Evolutionary conservation across 2,888 invertebrate species (phyloP).

Genomic region (Monopis laevigella): DNA sequence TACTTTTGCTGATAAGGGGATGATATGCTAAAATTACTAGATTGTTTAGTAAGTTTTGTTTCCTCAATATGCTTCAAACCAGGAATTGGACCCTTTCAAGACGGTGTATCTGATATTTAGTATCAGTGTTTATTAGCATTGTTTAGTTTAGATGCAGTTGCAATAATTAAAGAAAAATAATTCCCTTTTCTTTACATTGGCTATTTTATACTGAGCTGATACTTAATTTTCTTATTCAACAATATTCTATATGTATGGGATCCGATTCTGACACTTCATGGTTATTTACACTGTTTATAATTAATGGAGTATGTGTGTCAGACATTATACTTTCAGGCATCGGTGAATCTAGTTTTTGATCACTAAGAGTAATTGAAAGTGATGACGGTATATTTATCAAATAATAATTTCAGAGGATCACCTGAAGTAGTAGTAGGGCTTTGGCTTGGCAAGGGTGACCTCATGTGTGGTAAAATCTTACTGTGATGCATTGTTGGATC

Average conservation of each 20-base stretch:
- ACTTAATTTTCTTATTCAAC: too few relatives aligned
- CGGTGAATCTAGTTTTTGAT: conserved; percentile 69
- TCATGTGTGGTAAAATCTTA: conserved; percentile 55
- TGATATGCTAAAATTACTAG: conserved; percentile 28
- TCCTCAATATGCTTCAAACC: conserved; percentile 61
- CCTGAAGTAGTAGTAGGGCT: conserved; percentile 41
- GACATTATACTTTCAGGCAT: too few relatives aligned
- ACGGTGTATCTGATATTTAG: conserved; percentile 36
- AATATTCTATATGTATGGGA: too few relatives aligned
- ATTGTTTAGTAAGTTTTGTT: conserved; percentile 51
- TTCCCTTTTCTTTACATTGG: too few relatives aligned
- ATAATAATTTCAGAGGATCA: conserved; percentile 64
- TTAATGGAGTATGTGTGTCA: too few relatives aligned
- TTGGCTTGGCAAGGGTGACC: conserved; percentile 36
- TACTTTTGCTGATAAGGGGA: conserved; percentile 62
- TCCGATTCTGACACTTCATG: too few relatives aligned
- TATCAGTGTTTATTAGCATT: too few relatives aligned
- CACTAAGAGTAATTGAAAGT: conserved; percentile 78
- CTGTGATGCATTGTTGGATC: too few relatives aligned
- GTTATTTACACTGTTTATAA: too few relatives aligned
- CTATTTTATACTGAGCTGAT: too few relatives aligned
- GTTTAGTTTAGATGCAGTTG: too few relatives aligned
- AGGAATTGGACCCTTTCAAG: conserved; percentile 56
- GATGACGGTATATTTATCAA: conserved; percentile 81
- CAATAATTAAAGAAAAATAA: too few relatives aligned